phyloP scores from a whole-genome alignment of 2,888 invertebrate species.

The Nasonia oneida region DNA sequence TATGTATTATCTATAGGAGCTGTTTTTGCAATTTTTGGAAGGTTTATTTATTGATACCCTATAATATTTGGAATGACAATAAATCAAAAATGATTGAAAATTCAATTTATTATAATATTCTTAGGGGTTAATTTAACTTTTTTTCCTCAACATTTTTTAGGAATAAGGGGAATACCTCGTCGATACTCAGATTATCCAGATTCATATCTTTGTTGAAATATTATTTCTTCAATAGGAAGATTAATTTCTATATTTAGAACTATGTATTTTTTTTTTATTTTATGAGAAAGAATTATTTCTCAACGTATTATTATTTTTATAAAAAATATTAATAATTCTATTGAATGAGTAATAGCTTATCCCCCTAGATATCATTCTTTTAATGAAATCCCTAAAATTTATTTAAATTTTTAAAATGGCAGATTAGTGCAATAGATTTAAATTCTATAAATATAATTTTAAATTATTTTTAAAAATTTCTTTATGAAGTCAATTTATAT shows the following conservation, averaged over 20 bases:
- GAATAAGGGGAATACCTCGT: too few species aligned
- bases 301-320: constrained; percentile 81
- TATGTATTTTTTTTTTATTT: constrained; percentile 82
- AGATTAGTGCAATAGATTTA: constrained; percentile 84
- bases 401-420: constrained; percentile 81
- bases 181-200: too few species aligned
- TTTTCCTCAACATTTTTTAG: too few species aligned
- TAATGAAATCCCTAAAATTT: constrained; percentile 77
- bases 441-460: constrained; percentile 84
- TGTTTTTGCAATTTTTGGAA: too few species aligned
- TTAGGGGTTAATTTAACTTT: too few species aligned
- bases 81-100: too few species aligned
- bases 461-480: constrained; percentile 48
- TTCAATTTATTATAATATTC: too few species aligned
- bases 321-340: constrained; percentile 80
- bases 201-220: too few species aligned
- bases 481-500: constrained; percentile 74
- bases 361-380: constrained; percentile 64
- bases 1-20: too few species aligned
- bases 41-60: too few species aligned
- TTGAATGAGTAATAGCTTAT: constrained; percentile 83
- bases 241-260: constrained; percentile 82
- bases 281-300: constrained; percentile 83
- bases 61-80: too few species aligned
- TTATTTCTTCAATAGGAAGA: constrained; percentile 82